Evolutionary conservation across 2,888 invertebrate genomes (phyloP).

Genomic region (Lobophora halterata): DNA sequence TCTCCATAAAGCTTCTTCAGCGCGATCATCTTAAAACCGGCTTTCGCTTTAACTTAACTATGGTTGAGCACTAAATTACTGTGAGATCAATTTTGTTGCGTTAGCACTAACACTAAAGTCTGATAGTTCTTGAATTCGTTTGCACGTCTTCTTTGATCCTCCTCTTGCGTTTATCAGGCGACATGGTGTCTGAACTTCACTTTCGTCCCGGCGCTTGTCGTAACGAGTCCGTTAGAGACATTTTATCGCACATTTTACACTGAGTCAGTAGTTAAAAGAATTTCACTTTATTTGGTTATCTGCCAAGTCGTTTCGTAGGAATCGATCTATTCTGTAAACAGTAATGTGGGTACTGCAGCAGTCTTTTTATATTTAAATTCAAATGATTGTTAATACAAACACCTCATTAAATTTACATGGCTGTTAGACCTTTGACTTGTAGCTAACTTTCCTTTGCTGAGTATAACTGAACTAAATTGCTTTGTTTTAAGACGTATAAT

Average conservation of each 20-base stretch:
- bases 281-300: slow-evolving; percentile 29
- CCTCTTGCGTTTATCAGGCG: slow-evolving; percentile 71
- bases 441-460: slow-evolving; percentile 3
- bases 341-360: slow-evolving; percentile 25
- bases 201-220: slow-evolving; percentile 34
- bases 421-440: slow-evolving; percentile 27
- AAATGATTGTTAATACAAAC: slow-evolving; percentile 16
- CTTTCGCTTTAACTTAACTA: slow-evolving; percentile 23
- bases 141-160: slow-evolving; percentile 42
- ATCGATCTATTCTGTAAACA: slow-evolving; percentile 22
- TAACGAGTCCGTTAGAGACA: slow-evolving; percentile 34
- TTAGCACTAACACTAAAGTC: slow-evolving; percentile 40
- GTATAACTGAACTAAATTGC: slow-evolving; percentile 15
- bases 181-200: slow-evolving; percentile 60
- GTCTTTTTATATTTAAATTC: slow-evolving; percentile 29
- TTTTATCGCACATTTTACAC: slow-evolving; percentile 51
- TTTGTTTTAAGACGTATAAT: slow-evolving; percentile 6
- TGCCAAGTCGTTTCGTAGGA: slow-evolving; percentile 25
- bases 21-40: slow-evolving; percentile 83
- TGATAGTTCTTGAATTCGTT: slow-evolving; percentile 14
- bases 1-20: slow-evolving; percentile 91
- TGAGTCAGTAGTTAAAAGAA: slow-evolving; percentile 42
- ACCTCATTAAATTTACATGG: slow-evolving; percentile 21
- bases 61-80: slow-evolving; percentile 70
- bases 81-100: slow-evolving; percentile 55